Percentiles rank a stretch among this genome's conserved stretches.
Conservation (phyloP, 2,113 vertebrate species). For the Glaucomys volans region DNA sequence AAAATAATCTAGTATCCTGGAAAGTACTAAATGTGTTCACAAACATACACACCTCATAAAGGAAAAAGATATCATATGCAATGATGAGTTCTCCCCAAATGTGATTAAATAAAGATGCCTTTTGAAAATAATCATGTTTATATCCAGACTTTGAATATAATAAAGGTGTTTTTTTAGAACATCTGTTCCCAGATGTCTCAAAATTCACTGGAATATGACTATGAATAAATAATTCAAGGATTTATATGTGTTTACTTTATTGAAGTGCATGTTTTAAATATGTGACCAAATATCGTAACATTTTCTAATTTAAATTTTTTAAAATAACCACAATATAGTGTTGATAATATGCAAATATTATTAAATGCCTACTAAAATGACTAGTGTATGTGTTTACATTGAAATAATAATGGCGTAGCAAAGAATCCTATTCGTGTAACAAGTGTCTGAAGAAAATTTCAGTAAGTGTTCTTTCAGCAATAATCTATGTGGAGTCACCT, state of each 20-base stretch:
- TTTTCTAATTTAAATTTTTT: neutral
- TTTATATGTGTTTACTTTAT: neutral
- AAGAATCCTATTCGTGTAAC: conserved; percentile 48
- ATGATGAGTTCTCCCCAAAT: neutral
- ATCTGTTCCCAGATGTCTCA: neutral
- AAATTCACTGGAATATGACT: neutral
- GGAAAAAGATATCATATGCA: neutral
- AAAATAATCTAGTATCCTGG: neutral
- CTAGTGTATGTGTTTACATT: neutral
- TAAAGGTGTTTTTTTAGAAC: neutral
- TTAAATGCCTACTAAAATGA: neutral
- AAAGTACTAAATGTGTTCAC: neutral
- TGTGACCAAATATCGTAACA: neutral
- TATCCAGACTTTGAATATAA: neutral
- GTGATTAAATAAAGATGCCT: neutral
- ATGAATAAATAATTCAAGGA: neutral
- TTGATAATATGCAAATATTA: neutral
- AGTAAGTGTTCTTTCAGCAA: conserved; percentile 43
- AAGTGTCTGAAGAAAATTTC: conserved; percentile 37
- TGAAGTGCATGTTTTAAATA: neutral
- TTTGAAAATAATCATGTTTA: neutral
- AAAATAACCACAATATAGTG: neutral
- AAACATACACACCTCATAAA: neutral
- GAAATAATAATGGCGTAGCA: conserved; percentile 8
- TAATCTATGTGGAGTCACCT: conserved; percentile 19